Evolutionary conservation across 2,113 vertebrate genomes (phyloP), one percentile per base, ranked within the genome.

Genomic region (Saccopteryx leptura): DNA sequence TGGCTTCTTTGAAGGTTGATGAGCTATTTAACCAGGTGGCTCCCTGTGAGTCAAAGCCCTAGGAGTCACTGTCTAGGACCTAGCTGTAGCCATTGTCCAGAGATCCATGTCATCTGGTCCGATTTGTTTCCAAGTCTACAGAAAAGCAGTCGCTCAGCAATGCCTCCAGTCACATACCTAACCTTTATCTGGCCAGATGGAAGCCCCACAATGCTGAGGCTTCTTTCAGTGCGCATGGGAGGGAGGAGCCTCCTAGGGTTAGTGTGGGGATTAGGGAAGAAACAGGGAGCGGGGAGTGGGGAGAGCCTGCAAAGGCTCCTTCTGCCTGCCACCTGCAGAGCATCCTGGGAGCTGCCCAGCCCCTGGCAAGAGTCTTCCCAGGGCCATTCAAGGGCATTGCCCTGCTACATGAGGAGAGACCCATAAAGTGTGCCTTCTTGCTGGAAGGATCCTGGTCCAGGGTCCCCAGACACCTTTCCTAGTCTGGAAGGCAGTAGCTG

Each of bases 1-100:
- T 99, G 98, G 98, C 98, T 99, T 98, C 98, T 98, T 99, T 99
- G 85, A 98, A 99, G 99, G 99, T 99, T 98, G 99, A 99, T 99
- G 99, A 98, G 97, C 98, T 99, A 98, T 98, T 99, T 97, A 98
- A 98, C 97, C 98, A 99, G 99, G 98, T 99, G 98, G 99, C 96
- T 98, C 95, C 97, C 98, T 98, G 97, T 98, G 96, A 98, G 96
- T 93, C 97, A 86, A 97, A 98, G 95, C 92, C 96, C 96, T 98
- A 98, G 97, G 97, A 98, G 98, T 98, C 98, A 98, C 96, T 98
- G 97, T 97, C 98, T 98, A 98, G 98, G 98, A 98, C 98, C 98
- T 98, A 98, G 97, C 96, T 98, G 98, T 98, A 98, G 98, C 96
- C 96, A 97, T 89, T 96, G 94, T 94, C 95, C 91, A 90, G 96